Percentiles rank a stretch among this genome's conserved stretches.
phyloP scores from a whole-genome alignment of 2,113 vertebrate species.

The Synchiropus splendidus region DNA sequence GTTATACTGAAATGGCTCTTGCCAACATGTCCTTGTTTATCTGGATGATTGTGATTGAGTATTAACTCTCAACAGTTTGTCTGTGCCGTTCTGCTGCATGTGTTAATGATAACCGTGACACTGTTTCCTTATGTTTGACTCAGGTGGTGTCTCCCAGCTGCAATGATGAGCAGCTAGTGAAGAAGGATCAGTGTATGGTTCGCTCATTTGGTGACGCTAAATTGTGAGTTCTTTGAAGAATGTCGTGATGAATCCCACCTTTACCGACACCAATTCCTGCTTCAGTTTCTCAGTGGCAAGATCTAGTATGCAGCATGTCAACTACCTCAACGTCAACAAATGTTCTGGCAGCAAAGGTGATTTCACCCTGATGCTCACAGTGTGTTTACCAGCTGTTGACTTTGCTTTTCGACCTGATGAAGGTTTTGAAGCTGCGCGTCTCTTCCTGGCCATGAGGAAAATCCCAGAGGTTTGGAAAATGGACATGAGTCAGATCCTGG shows the following conservation, averaged over 20 bases:
- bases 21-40: too few species aligned
- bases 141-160: conserved; percentile 95
- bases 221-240: conserved; percentile 76
- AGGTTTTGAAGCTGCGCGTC: conserved; percentile 77
- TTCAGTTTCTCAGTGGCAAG: conserved; percentile 79
- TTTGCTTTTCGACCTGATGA: background rate
- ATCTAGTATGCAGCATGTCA: conserved; percentile 78
- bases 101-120: too few species aligned
- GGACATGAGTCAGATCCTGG: conserved; percentile 95
- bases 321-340: conserved; percentile 64
- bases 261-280: too few species aligned
- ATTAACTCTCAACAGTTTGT: too few species aligned
- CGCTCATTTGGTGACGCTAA: conserved; percentile 90
- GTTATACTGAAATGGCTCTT: too few species aligned
- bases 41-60: too few species aligned
- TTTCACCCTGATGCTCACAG: conserved; percentile 6
- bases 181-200: conserved; percentile 95
- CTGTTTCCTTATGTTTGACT: background rate
- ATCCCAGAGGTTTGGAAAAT: conserved; percentile 91
- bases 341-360: conserved; percentile 77
- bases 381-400: background rate
- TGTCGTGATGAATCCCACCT: background rate
- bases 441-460: conserved; percentile 66
- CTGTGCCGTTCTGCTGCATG: too few species aligned
- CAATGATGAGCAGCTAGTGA: conserved; percentile 86